Percentiles rank a stretch among this genome's conserved stretches.
These are phyloP conservation scores for Ferrisia virgata DNA, from an alignment of 2,888 invertebrate species.

Conservation along the genomic window DNA sequence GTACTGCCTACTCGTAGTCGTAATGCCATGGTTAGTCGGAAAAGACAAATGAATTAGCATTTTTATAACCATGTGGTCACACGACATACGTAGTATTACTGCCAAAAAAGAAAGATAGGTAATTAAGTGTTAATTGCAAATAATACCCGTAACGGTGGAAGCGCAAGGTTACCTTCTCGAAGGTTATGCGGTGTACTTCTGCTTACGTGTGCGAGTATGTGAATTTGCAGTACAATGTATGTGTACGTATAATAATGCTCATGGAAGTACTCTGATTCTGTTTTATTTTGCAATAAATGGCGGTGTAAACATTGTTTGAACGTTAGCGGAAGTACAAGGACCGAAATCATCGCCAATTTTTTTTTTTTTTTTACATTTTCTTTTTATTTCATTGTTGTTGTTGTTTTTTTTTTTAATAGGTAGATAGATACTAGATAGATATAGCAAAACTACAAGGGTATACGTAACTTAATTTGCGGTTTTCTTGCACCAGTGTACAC, in stretches of 20 bases:
- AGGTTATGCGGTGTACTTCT: not conserved
- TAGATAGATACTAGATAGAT: no score
- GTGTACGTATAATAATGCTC: not conserved
- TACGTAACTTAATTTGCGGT: no score
- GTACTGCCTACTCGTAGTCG: no score
- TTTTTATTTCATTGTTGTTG: no score
- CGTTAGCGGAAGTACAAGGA: not conserved
- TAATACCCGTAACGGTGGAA: slow-evolving; percentile 7
- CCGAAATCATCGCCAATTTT: not conserved
- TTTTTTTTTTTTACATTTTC: not conserved
- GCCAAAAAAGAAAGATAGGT: not conserved
- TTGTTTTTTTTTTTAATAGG: no score
- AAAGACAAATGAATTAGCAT: not conserved
- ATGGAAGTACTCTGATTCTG: not conserved
- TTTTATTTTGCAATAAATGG: not conserved
- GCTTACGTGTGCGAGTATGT: not conserved
- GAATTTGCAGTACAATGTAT: not conserved
- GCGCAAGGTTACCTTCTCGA: not conserved
- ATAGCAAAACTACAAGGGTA: no score
- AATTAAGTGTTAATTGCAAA: slow-evolving; percentile 1
- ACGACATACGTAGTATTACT: not conserved
- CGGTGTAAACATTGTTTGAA: not conserved
- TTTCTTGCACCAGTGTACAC: not conserved
- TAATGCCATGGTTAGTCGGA: not conserved
- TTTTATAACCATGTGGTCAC: not conserved